Evolutionary conservation across 2,113 vertebrate genomes (phyloP), one percentile per base, ranked within the genome.

Genomic region (Cephalopholis sonnerati): DNA sequence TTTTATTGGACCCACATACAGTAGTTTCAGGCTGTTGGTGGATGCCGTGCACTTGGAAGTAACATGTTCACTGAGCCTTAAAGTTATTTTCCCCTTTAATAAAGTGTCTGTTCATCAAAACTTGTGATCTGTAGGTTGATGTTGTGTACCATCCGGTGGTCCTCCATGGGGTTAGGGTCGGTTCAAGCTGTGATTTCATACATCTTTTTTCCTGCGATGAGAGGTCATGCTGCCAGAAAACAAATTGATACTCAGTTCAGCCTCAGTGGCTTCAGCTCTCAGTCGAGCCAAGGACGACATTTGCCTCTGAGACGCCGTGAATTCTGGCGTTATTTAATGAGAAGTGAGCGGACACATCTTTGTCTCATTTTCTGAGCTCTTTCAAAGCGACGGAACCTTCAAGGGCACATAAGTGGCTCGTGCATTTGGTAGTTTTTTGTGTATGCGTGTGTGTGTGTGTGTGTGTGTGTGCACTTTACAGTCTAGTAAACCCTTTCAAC

Each of bases 401-500:
- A 91, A 92, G 94, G 92, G 82, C 87, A 82, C 75, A 59, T 50
- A 64, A 85, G 70, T 82, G 82, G 51, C 89, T 84, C 17, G 29
- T 70, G 75, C 32, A 69, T 85, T 89, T 76, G 11, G 20, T 69
- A 22, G 66, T 25, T 76, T 72, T 12, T 48, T 44, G 55, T 75
- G 62, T 62, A 24, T 54, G 11, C 79, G 32, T 36, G 32, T 1
- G 32, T 29, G 4, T 7, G 4, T 36, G 7, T 36, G 32, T 36
- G 32, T 69, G 18, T 69, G 25, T 91, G 84, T 86, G 78, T 79
- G 55, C 67, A 82, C 88, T 94, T 95, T 91, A 92, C 89, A 91
- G 91, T 90, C 89, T 90, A 92, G 84, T 92, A 92, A 94, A 94
- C 81, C 86, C 83, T 93, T 93, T 95, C 89, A 91, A 85, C 73